Evolutionary conservation across 2,888 invertebrate species (phyloP).

Genomic region (Eristalis tenax): DNA sequence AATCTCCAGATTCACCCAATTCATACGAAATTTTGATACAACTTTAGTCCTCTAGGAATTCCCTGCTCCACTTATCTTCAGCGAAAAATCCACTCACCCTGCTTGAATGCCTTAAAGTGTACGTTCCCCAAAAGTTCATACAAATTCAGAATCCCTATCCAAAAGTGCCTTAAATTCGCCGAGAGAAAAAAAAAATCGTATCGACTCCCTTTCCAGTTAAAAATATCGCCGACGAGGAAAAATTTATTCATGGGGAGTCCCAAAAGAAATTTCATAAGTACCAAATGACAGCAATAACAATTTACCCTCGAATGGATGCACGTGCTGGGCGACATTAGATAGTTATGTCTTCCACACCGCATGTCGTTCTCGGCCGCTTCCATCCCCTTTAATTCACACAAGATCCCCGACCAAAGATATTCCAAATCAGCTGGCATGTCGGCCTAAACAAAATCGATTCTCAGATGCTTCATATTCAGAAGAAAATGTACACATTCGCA

Average conservation of each 20-base stretch:
- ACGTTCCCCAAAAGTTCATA: not conserved
- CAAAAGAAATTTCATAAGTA: slow-evolving; percentile 6
- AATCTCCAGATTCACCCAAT: too few relatives aligned
- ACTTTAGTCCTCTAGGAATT: too few relatives aligned
- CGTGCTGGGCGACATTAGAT: slow-evolving; percentile 51
- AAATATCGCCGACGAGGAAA: not conserved
- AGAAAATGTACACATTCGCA: slow-evolving; percentile 37
- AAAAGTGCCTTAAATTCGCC: not conserved
- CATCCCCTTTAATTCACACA: slow-evolving; percentile 64
- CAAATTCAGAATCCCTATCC: not conserved
- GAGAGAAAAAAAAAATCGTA: not conserved
- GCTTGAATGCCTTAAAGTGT: too few relatives aligned
- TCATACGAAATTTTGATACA: too few relatives aligned
- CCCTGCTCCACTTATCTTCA: too few relatives aligned
- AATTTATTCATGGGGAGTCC: not conserved
- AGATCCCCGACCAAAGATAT: slow-evolving; percentile 43
- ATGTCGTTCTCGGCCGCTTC: not conserved
- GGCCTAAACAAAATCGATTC: slow-evolving; percentile 67
- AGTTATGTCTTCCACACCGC: slow-evolving; percentile 31
- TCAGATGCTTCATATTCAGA: slow-evolving; percentile 53
- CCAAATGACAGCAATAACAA: slow-evolving; percentile 25
- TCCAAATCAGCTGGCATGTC: slow-evolving; percentile 67
- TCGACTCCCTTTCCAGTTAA: not conserved
- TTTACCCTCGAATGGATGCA: slow-evolving; percentile 27
- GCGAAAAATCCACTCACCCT: too few relatives aligned